Conservation (phyloP, 1,140 invertebrate genomes). For the Aphelenchoides fujianensis region DNA sequence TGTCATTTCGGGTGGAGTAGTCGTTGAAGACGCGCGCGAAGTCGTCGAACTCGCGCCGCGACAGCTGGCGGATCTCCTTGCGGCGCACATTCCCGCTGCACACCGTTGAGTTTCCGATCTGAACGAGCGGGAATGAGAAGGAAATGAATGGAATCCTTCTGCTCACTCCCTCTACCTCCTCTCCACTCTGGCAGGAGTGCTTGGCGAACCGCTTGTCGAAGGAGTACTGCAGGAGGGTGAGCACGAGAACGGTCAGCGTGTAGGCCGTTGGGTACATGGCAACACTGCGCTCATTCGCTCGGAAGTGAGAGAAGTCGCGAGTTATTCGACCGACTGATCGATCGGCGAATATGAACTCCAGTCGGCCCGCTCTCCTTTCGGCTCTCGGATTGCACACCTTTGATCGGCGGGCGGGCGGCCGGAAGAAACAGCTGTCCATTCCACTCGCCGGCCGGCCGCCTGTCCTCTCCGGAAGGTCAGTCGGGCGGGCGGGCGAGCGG, state of each 20-base stretch:
- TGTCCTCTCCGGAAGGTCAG: neutral
- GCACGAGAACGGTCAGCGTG: conserved; percentile 12
- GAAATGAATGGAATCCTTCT: too few relatives aligned
- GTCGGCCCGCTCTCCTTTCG: neutral
- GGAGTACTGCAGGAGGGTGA: conserved; percentile 14
- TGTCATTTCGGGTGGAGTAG: conserved; percentile 6
- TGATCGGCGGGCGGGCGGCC: neutral
- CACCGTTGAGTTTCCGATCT: neutral
- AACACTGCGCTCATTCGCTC: too few relatives aligned
- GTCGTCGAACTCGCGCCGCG: neutral
- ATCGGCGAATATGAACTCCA: neutral
- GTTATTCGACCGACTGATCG: too few relatives aligned
- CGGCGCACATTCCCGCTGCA: neutral
- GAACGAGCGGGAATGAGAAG: neutral
- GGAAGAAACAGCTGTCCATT: neutral
- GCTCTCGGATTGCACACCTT: neutral
- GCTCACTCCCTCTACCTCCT: too few relatives aligned
- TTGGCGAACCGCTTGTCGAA: conserved; percentile 13
- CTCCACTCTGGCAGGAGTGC: conserved; percentile 1
- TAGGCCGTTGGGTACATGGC: conserved; percentile 23
- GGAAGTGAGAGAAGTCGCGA: too few relatives aligned
- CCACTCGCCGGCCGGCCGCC: neutral
- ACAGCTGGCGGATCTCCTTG: conserved; percentile 25
- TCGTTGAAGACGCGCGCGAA: conserved; percentile 14
- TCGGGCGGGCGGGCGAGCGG: too few relatives aligned